Percentiles rank a stretch among this genome's conserved stretches.
phyloP scores from a whole-genome alignment of 2,797 vertebrate genomes.

The Ctenosaura bakeri region DNA sequence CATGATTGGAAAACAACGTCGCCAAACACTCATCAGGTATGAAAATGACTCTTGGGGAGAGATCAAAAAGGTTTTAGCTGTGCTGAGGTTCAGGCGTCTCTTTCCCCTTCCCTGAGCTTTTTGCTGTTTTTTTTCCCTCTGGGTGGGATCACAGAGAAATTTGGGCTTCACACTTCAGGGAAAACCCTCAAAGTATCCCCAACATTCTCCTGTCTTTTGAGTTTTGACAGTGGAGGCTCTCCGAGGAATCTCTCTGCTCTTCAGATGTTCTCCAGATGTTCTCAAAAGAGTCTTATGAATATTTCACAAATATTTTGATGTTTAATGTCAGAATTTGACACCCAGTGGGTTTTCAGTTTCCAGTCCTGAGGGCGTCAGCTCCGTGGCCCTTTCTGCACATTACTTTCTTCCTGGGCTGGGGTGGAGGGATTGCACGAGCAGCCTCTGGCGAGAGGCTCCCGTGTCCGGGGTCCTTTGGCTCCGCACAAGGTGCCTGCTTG shows the following conservation, averaged over 20 bases:
- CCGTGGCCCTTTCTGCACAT: too few relatives aligned
- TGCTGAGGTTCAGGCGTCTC: neutral
- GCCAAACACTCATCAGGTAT: neutral
- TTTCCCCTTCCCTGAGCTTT: neutral
- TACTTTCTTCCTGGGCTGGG: too few relatives aligned
- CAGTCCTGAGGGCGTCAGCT: neutral
- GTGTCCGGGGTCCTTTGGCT: too few relatives aligned
- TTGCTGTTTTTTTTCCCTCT: too few relatives aligned
- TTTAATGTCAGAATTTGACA: neutral
- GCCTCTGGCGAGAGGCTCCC: too few relatives aligned
- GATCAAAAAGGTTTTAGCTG: neutral
- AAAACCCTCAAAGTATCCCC: too few relatives aligned
- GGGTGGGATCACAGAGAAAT: neutral
- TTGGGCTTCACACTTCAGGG: neutral
- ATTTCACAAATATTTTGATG: neutral
- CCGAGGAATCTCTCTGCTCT: neutral
- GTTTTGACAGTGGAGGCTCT: neutral
- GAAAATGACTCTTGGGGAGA: neutral
- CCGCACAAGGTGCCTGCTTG: too few relatives aligned
- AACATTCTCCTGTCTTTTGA: neutral
- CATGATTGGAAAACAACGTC: constrained; percentile 17
- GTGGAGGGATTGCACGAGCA: too few relatives aligned
- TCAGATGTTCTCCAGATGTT: neutral
- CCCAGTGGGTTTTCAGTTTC: neutral
- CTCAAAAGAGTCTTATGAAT: neutral